Evolutionary conservation across 2,113 vertebrate genomes (phyloP).

Genomic region (Chlorodrepanis virens): DNA sequence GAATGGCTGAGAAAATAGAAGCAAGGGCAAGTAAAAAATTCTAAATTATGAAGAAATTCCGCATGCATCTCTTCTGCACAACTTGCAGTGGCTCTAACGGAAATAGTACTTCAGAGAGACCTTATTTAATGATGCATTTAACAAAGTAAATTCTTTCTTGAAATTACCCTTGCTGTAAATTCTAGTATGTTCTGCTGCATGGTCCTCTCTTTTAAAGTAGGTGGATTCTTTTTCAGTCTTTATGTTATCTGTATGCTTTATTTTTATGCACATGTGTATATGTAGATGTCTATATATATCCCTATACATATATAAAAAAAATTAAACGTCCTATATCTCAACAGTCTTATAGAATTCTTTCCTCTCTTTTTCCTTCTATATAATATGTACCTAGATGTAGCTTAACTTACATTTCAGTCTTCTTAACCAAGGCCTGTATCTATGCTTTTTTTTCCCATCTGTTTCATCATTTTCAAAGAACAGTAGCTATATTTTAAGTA

Average conservation of each 20-base stretch:
- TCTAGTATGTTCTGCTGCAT: background rate
- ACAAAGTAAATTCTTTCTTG: background rate
- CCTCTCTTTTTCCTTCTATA: background rate
- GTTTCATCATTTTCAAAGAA: background rate
- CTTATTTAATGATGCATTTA: background rate
- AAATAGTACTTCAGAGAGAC: background rate
- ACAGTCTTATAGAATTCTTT: background rate
- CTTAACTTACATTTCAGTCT: background rate
- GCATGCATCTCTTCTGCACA: background rate
- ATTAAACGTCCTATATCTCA: background rate
- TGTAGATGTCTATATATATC: background rate
- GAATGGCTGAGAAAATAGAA: background rate
- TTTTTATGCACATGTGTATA: rapidly evolving
- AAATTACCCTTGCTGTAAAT: background rate
- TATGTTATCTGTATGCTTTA: background rate
- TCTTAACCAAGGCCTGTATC: background rate
- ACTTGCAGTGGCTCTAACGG: background rate
- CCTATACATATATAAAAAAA: too few species aligned
- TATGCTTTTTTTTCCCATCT: background rate
- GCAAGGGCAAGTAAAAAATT: background rate
- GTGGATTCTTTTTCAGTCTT: background rate
- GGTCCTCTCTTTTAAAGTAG: background rate
- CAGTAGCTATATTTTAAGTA: background rate
- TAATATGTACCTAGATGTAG: background rate
- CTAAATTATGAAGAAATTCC: background rate